phyloP scores from a whole-genome alignment of 2,888 invertebrate species.

The Lordiphosa andalusiaca region DNA sequence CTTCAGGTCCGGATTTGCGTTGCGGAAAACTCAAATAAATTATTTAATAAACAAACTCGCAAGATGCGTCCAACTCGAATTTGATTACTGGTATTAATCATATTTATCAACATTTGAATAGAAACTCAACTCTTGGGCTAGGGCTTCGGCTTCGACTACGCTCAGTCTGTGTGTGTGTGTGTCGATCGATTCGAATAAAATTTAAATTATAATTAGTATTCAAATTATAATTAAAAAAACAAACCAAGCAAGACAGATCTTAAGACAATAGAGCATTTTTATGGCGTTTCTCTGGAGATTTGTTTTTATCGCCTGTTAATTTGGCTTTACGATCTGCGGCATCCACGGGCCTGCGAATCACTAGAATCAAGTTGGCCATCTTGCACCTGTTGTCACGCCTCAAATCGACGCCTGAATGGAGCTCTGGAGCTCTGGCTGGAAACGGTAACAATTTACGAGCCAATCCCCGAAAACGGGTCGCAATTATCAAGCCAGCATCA shows the following conservation, averaged over 20 bases:
- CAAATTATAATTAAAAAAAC: conserved; percentile 41
- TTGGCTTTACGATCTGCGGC: conserved; percentile 6
- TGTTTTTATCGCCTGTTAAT: conserved; percentile 11
- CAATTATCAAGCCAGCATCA: not conserved
- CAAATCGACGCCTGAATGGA: conserved; percentile 1
- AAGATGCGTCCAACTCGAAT: conserved; percentile 15
- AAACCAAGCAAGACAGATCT: conserved; percentile 23
- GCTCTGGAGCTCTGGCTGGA: conserved; percentile 1
- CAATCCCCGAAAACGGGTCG: conserved; percentile 4
- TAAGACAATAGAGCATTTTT: conserved; percentile 15
- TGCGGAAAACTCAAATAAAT: conserved; percentile 58
- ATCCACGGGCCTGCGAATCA: not conserved
- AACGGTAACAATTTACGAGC: conserved; percentile 7
- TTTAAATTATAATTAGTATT: conserved; percentile 45
- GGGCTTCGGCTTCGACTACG: no score
- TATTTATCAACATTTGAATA: conserved; percentile 20
- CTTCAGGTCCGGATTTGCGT: conserved; percentile 7
- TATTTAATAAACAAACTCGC: conserved; percentile 45
- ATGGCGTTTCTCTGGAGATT: conserved; percentile 10
- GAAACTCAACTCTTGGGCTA: not conserved
- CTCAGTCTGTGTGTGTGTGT: not conserved
- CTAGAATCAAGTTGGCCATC: conserved; percentile 3
- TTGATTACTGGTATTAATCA: conserved; percentile 37
- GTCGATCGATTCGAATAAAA: conserved; percentile 32
- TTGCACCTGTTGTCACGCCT: conserved; percentile 13